phyloP scores from a whole-genome alignment of 2,113 vertebrate genomes.

The Lucifuga dentata region DNA sequence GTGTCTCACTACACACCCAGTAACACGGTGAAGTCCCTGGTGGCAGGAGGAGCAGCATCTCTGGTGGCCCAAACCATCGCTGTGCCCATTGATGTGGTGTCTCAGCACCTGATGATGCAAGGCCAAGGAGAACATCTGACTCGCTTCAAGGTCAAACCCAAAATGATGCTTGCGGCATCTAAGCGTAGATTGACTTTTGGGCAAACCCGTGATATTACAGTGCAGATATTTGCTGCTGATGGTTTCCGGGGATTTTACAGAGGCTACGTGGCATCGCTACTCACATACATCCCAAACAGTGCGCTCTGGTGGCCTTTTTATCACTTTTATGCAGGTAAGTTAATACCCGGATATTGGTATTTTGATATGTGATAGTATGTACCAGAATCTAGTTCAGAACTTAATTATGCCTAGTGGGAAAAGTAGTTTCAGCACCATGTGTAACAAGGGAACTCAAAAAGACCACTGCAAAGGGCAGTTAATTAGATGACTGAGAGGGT shows the following conservation, averaged over 20 bases:
- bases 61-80: slow-evolving; percentile 98
- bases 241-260: slow-evolving; percentile 94
- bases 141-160: slow-evolving; percentile 86
- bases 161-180: slow-evolving; percentile 51
- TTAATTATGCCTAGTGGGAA: no score
- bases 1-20: slow-evolving; percentile 88
- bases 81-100: slow-evolving; percentile 94
- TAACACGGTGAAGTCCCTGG: slow-evolving; percentile 92
- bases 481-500: no score
- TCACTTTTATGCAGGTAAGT: slow-evolving; percentile 94
- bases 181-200: slow-evolving; percentile 85
- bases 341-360: no score
- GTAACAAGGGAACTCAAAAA: no score
- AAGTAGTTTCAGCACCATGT: no score
- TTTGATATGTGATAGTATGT: no score
- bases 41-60: slow-evolving; percentile 92
- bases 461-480: no score
- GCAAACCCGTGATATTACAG: slow-evolving; percentile 90
- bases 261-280: slow-evolving; percentile 93
- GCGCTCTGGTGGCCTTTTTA: slow-evolving; percentile 99
- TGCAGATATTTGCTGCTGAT: slow-evolving; percentile 91
- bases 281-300: slow-evolving; percentile 98
- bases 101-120: slow-evolving; percentile 98
- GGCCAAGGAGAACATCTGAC: slow-evolving; percentile 89
- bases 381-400: no score